Conservation (phyloP, 2,113 vertebrate genomes). For the Aptenodytes forsteri region DNA sequence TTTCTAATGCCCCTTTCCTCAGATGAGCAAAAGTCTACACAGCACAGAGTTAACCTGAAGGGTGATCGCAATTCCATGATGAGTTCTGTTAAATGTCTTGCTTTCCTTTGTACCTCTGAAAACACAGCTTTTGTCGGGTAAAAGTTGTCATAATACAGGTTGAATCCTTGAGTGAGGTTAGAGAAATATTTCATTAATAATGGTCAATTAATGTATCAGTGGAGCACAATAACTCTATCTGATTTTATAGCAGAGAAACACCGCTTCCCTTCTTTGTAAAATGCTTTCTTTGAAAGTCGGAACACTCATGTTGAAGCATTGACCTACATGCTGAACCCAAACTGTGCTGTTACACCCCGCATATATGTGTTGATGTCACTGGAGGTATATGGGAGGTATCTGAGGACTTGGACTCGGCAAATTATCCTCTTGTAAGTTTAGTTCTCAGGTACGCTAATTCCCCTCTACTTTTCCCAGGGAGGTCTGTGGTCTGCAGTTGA, state of each 20-base stretch:
- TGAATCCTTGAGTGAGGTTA: neutral
- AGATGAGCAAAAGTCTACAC: neutral
- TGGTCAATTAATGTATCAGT: neutral
- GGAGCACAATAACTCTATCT: neutral
- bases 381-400: neutral
- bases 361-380: neutral
- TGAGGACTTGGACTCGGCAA: neutral
- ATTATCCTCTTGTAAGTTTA: neutral
- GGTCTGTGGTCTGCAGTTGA: neutral
- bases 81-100: neutral
- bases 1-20: neutral
- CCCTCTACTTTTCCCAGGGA: neutral
- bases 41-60: neutral
- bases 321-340: neutral
- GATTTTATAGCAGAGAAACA: conserved; percentile 49
- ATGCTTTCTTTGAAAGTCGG: conserved; percentile 23
- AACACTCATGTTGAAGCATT: neutral
- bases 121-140: neutral
- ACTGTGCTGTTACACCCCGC: accelerated
- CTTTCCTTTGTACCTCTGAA: neutral
- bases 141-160: neutral
- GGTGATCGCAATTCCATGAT: neutral
- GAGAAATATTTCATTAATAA: neutral
- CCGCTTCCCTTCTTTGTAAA: conserved; percentile 61
- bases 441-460: neutral